Percentiles rank a stretch among this genome's conserved stretches.
These are phyloP conservation scores for Casuarius casuarius DNA, from an alignment of 2,113 vertebrate genomes.

Conservation along the genomic window DNA sequence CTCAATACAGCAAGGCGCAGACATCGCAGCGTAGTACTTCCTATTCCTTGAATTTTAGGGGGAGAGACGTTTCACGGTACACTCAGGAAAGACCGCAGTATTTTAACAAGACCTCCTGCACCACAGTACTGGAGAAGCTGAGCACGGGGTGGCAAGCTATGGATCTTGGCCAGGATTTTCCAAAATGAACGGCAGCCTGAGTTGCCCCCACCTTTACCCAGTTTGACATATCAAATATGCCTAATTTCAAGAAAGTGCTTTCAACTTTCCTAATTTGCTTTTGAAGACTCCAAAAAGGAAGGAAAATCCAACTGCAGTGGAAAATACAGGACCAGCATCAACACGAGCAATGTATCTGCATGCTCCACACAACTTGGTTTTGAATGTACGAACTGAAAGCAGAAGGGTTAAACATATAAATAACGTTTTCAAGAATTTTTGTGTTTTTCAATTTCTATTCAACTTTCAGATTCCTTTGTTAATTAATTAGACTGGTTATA, in stretches of 20 bases:
- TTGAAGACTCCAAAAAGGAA: not conserved
- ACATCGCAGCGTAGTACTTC: accelerated
- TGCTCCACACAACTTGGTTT: not conserved
- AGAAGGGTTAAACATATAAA: not conserved
- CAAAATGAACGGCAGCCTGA: not conserved
- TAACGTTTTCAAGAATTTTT: not conserved
- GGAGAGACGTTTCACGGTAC: not conserved
- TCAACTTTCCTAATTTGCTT: not conserved
- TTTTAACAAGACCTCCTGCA: not conserved
- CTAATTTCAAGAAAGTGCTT: not conserved
- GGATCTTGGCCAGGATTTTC: not conserved
- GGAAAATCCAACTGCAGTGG: not conserved
- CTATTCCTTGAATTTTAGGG: not conserved
- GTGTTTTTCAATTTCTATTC: not conserved
- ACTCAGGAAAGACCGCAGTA: not conserved
- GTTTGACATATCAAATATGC: not conserved
- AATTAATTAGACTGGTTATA: not conserved
- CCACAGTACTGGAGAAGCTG: accelerated
- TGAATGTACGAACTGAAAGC: accelerated
- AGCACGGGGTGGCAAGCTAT: not conserved
- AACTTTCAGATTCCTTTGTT: not conserved
- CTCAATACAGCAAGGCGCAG: not conserved
- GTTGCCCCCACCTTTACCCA: not conserved
- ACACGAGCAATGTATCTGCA: accelerated
- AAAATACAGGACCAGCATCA: not conserved